A percentile compares a stretch with the other conserved stretches of the same genome.
Evolutionary conservation across 35 echinoderm and acorn worm genomes (phyloP).

Genomic region (Ophiothrix spiculata): DNA sequence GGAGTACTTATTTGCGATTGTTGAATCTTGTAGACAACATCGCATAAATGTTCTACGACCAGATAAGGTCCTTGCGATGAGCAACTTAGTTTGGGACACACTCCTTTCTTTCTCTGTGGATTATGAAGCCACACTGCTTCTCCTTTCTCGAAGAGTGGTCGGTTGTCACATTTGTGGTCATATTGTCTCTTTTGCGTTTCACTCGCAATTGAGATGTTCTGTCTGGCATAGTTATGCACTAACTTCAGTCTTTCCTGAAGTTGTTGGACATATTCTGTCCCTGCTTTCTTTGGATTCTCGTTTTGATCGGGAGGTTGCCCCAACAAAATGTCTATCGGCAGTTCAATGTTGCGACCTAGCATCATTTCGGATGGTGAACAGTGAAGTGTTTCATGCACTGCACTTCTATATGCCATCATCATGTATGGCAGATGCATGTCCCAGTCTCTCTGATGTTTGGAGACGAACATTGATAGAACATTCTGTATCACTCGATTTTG

Average conservation of each 20-base stretch:
- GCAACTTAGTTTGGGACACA: slow-evolving; percentile 25
- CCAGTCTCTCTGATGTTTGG: slow-evolving; percentile 39
- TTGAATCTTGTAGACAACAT: slow-evolving; percentile 46
- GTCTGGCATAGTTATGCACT: background rate
- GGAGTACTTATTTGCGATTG: background rate
- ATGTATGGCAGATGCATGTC: slow-evolving; percentile 38
- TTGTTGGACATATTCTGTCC: background rate
- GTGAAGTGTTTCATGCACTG: slow-evolving; percentile 37
- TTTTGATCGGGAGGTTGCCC: slow-evolving; percentile 8
- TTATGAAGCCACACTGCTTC: slow-evolving; percentile 34
- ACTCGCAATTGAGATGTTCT: slow-evolving; percentile 17
- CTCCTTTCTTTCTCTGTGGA: slow-evolving; percentile 31
- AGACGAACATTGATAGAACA: background rate
- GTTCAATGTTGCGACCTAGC: slow-evolving; percentile 47
- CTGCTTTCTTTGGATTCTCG: background rate
- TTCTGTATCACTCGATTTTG: slow-evolving; percentile 33
- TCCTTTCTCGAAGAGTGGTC: background rate
- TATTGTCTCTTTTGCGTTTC: background rate
- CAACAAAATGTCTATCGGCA: slow-evolving; percentile 43
- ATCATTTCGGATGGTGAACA: slow-evolving; percentile 54
- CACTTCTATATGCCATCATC: slow-evolving; percentile 37
- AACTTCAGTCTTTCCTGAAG: background rate
- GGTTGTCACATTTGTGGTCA: background rate
- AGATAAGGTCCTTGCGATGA: slow-evolving; percentile 36
- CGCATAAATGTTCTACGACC: slow-evolving; percentile 16